These are phyloP conservation scores for Actenoides lindsayi DNA, from an alignment of 2,113 vertebrate species.

Conservation along the genomic window DNA sequence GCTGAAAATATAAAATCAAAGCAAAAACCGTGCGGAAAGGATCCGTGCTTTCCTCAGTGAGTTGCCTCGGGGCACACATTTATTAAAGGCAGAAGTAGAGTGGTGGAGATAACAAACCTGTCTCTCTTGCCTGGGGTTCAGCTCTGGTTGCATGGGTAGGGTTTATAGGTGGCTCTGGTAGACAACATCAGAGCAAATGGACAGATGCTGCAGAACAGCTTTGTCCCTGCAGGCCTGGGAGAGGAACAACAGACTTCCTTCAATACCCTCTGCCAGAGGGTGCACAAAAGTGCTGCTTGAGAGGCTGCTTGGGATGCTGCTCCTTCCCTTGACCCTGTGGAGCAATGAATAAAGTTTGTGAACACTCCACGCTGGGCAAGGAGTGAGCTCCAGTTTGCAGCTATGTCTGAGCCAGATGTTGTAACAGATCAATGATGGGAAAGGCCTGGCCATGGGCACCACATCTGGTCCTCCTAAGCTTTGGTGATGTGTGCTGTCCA, in stretches of 20 bases:
- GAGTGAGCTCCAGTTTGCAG: background rate
- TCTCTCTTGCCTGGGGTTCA: background rate
- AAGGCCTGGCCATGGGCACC: background rate
- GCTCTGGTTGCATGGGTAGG: background rate
- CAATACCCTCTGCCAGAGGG: background rate
- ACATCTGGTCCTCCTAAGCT: background rate
- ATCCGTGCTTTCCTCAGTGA: background rate
- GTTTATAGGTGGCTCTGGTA: background rate
- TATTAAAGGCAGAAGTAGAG: background rate
- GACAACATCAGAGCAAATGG: background rate
- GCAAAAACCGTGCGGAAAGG: background rate
- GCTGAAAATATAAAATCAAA: background rate
- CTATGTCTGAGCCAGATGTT: background rate
- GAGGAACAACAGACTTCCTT: background rate
- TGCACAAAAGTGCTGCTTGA: background rate
- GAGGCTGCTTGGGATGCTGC: background rate
- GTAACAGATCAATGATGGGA: background rate
- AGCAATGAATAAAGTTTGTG: background rate
- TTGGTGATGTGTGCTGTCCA: background rate
- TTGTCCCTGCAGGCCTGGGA: background rate
- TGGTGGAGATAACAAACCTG: background rate
- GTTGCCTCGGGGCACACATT: background rate
- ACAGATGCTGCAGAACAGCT: background rate
- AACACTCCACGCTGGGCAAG: rapidly evolving
- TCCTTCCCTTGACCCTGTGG: background rate